Evolutionary conservation across 1,140 invertebrate genomes (phyloP).

Genomic region (Brachionus rubens): DNA sequence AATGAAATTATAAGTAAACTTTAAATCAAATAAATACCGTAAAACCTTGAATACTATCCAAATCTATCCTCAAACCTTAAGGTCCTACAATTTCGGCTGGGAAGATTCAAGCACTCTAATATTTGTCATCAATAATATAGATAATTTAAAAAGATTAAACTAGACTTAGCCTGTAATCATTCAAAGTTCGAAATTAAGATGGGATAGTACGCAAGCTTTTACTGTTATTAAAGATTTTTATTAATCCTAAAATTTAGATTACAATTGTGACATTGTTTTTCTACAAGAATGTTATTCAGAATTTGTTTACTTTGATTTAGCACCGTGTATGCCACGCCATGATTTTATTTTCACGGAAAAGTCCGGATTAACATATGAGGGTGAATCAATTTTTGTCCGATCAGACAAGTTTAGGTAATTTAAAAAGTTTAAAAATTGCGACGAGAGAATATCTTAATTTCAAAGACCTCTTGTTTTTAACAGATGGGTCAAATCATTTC

Average conservation of each 20-base stretch:
- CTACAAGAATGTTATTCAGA: conserved; percentile 35
- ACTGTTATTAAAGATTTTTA: no score
- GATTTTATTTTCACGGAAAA: neutral
- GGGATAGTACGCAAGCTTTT: no score
- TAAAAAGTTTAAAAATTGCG: no score
- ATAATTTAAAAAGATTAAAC: no score
- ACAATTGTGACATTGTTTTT: conserved; percentile 31
- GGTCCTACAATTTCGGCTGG: no score
- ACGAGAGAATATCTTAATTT: no score
- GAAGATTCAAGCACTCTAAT: no score
- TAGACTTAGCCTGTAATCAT: no score
- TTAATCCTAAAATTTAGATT: no score
- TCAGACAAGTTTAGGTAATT: neutral
- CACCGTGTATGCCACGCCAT: neutral
- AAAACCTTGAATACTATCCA: no score
- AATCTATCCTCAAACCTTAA: no score
- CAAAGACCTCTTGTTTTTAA: neutral
- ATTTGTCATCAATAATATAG: neutral
- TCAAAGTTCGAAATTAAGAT: no score
- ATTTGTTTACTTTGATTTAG: conserved; percentile 21
- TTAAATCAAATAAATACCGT: neutral
- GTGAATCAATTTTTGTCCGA: conserved; percentile 19
- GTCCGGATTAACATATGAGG: neutral
- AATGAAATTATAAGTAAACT: conserved; percentile 20
- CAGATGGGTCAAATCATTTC: conserved; percentile 8